Evolutionary conservation across 2,113 vertebrate genomes (phyloP), one percentile per base, ranked within the genome.

Genomic region (Motacilla alba): DNA sequence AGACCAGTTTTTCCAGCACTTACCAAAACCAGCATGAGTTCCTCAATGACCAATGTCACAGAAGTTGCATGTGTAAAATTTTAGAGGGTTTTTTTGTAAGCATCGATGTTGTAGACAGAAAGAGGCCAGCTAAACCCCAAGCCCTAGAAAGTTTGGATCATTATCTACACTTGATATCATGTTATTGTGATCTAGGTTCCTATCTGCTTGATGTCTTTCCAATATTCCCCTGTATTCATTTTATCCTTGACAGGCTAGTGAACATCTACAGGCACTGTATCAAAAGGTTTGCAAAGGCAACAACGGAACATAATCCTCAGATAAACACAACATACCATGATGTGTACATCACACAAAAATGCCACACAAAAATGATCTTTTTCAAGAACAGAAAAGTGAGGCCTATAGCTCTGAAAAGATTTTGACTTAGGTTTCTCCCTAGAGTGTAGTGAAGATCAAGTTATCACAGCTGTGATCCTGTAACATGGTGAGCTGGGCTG

Each of bases 181-280:
- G 46, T 73, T 81, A n/a, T 56, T 69, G 37, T 87, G 69, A 85
- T 93, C 49, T 58, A 94, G 53, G 74, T 85, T 89, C 19, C 43
- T 59, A 47, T 92, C 66, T 69, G 44, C 81, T 91, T 96, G 83
- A 91, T 89, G 81, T 76, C 77, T 83, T 95, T 95, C 93, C 95
- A 94, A 94, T 74, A 69, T 89, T 91, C 47, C n/a, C 31, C 64
- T 89, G 44, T 37, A 35, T 87, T 83, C 3, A 1, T 87, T 94
- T 97, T 79, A 68, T 84, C n/a, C 46, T 66, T 87, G 74, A 93
- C 76, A 94, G 58, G 23, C 27, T 60, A 76, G 47, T 46, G 77
- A 84, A 72, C 39, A 53, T 90, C 67, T 90, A 74, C 56, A 30
- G 7, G 58, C n/a, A 27, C 60, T 79, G 22, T 79, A 91, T 87